phyloP scores from a whole-genome alignment of 2,888 invertebrate species.

The Lasioglossum oenotherae region DNA sequence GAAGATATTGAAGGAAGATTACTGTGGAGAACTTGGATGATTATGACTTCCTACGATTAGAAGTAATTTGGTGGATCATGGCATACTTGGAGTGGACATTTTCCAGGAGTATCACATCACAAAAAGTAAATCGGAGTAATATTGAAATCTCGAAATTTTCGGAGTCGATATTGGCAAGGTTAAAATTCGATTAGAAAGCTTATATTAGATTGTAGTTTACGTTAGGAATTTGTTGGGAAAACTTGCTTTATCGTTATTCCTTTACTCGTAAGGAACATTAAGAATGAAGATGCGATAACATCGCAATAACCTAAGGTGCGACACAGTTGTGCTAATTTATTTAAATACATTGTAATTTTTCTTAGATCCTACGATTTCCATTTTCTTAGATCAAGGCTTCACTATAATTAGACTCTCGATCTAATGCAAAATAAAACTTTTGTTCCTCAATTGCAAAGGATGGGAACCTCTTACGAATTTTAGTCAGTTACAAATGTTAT shows the following conservation, averaged over 20 bases:
- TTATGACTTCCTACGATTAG: conserved; percentile 14
- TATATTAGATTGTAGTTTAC: not conserved
- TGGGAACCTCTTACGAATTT: no score
- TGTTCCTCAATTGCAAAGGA: no score
- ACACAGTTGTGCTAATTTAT: no score
- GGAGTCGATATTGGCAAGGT: not conserved
- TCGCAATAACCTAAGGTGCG: no score
- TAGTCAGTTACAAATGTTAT: no score
- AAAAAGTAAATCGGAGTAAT: not conserved
- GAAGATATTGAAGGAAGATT: conserved; percentile 25
- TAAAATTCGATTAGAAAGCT: not conserved
- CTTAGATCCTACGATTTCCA: no score
- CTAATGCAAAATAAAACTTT: no score
- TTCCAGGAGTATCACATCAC: not conserved
- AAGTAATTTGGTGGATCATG: conserved; percentile 27
- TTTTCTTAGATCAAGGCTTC: no score
- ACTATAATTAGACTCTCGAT: no score
- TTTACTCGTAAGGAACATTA: no score
- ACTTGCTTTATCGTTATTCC: not conserved
- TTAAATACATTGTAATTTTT: no score
- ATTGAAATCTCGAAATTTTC: not conserved
- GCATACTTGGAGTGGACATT: not conserved
- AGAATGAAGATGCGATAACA: no score
- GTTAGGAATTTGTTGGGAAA: not conserved
- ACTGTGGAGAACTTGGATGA: conserved; percentile 17